A percentile compares a stretch with the other conserved stretches of the same genome.
Evolutionary conservation across 2,797 vertebrate species (phyloP).

Genomic region (Muscicapa striata): DNA sequence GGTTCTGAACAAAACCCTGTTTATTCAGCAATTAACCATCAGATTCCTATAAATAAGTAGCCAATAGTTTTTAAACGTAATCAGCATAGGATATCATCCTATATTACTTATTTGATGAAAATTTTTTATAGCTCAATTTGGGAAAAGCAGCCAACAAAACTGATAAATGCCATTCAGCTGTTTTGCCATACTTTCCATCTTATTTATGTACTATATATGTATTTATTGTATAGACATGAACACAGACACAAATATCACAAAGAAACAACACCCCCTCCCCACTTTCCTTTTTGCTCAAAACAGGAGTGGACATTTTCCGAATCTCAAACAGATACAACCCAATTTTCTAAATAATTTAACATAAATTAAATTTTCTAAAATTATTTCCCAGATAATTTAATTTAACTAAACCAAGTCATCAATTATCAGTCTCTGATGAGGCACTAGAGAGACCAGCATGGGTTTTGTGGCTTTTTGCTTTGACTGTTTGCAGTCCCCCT

Average conservation of each 20-base stretch:
- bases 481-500: neutral
- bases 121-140: rapidly evolving
- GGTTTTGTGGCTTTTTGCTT: neutral
- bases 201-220: neutral
- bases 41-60: neutral
- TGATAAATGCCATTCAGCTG: neutral
- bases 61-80: neutral
- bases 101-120: rapidly evolving
- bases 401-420: neutral
- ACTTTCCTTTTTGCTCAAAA: neutral
- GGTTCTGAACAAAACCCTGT: neutral
- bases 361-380: neutral
- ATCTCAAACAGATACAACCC: neutral
- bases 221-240: too few species aligned
- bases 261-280: neutral
- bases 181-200: neutral
- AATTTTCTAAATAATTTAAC: neutral
- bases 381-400: neutral
- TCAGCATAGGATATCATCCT: neutral
- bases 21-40: neutral
- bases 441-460: neutral
- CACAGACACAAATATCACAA: neutral
- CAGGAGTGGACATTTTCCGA: neutral
- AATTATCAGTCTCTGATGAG: neutral
- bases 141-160: neutral